Base-by-base conservation (phyloP, 2,797 vertebrate genomes). In the Falco berigora region DNA sequence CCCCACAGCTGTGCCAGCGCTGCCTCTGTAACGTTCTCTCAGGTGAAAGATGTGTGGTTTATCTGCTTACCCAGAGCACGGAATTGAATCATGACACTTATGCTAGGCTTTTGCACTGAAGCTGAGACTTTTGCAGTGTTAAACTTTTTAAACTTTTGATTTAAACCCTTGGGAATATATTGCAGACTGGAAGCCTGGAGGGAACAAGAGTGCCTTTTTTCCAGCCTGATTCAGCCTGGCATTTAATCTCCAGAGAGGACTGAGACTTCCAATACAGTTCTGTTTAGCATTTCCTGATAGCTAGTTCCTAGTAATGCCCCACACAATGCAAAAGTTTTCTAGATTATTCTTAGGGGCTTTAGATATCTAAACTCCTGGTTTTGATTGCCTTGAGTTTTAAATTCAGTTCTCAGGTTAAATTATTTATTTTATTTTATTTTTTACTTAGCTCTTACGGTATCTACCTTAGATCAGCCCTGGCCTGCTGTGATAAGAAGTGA, bases 181-280 rank as follows among this genome's bases (percentile, higher is more conserved):
- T 83, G 61, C 75, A 95, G 86, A 5, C 81, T 89, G 38, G 72
- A 61, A 88, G 84, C 84, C 92, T 89, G 61, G 46, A 74, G 84
- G 80, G 84, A 93, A 88, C 1, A 20, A 72, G 81, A 89, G 36
- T 74, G 15, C 78, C 78, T 94, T 89, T 93, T 67, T 86, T 68
- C 91, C 81, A 85, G 10, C 34, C 14, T 96, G 89, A 96, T 96
- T 94, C 86, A 93, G 78, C 38, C 68, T 96, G 92, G 56, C 96
- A 95, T 83, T 94, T 95, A 96, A 93, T 91, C 91, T 96, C 95
- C 87, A 94, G 95, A 86, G 92, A 92, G 64, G 71, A 38, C 19
- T 20, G 56, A 89, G 81, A 3, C 47, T 95, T 93, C 84, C 78
- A 77, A 50, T 21, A 44, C 27, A 21, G 69, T 95, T 96, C 61